Conservation (phyloP, 2,888 invertebrate species). For the Nomada flava region DNA sequence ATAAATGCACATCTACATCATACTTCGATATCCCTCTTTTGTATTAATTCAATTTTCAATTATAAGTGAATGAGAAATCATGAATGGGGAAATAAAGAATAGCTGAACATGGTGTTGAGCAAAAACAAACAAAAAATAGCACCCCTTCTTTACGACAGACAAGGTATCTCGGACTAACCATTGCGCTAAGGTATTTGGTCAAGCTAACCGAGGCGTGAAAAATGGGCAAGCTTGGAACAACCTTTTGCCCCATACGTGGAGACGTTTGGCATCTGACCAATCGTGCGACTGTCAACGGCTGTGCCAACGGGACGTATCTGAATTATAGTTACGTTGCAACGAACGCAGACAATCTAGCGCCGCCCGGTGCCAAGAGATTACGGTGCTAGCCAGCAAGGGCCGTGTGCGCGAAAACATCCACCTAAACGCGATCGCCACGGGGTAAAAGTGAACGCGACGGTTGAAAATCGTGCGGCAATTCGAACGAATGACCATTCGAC, state of each 20-base stretch:
- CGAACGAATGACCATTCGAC: background rate
- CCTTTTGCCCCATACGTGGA: slow-evolving; percentile 54
- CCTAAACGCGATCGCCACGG: slow-evolving; percentile 3
- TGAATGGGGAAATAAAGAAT: background rate
- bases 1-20: too few relatives aligned
- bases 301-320: slow-evolving; percentile 78
- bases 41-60: too few relatives aligned
- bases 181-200: slow-evolving; percentile 48
- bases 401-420: slow-evolving; percentile 42
- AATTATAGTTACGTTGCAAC: slow-evolving; percentile 78
- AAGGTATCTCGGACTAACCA: slow-evolving; percentile 32
- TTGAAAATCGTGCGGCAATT: slow-evolving; percentile 20
- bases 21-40: too few relatives aligned
- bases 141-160: background rate
- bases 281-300: slow-evolving; percentile 63
- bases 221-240: slow-evolving; percentile 46
- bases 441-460: slow-evolving; percentile 41
- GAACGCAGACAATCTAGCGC: slow-evolving; percentile 62
- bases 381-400: slow-evolving; percentile 19
- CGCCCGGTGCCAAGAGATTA: slow-evolving; percentile 72
- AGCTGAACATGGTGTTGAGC: too few relatives aligned
- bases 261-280: slow-evolving; percentile 74
- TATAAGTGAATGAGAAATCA: too few relatives aligned
- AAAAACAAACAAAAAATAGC: background rate
- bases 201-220: slow-evolving; percentile 58